phyloP scores from a whole-genome alignment of 2,113 vertebrate genomes.

The Psophia crepitans region DNA sequence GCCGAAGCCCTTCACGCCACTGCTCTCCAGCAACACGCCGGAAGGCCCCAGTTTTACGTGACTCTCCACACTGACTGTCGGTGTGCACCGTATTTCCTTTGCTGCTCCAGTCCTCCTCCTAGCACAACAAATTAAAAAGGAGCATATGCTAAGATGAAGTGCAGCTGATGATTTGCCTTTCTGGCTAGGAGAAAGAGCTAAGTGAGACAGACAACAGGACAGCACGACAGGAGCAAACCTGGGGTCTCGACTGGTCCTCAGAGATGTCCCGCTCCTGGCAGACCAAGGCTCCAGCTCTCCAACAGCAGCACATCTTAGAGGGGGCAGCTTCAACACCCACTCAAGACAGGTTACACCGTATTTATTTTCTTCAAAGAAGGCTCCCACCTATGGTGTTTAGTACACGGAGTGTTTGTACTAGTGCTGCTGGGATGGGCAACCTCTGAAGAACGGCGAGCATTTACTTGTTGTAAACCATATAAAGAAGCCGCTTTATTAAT shows the following conservation, averaged over 20 bases:
- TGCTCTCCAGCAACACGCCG: fast-evolving
- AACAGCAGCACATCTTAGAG: neutral
- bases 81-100: neutral
- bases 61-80: fast-evolving
- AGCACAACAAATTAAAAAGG: neutral
- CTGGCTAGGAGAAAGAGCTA: neutral
- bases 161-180: neutral
- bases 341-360: neutral
- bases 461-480: neutral
- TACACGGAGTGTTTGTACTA: neutral
- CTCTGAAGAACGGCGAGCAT: neutral
- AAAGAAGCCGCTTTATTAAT: neutral
- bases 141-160: neutral
- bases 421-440: neutral
- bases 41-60: neutral
- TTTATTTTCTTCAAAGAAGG: neutral
- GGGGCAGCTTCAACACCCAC: neutral
- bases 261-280: neutral
- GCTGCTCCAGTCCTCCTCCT: neutral
- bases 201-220: neutral
- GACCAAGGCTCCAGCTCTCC: neutral
- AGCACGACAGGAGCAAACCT: neutral
- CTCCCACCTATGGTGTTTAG: neutral
- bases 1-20: neutral
- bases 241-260: neutral